phyloP scores from a whole-genome alignment of 1,140 invertebrate species.

The Hypsibius dujardini region DNA sequence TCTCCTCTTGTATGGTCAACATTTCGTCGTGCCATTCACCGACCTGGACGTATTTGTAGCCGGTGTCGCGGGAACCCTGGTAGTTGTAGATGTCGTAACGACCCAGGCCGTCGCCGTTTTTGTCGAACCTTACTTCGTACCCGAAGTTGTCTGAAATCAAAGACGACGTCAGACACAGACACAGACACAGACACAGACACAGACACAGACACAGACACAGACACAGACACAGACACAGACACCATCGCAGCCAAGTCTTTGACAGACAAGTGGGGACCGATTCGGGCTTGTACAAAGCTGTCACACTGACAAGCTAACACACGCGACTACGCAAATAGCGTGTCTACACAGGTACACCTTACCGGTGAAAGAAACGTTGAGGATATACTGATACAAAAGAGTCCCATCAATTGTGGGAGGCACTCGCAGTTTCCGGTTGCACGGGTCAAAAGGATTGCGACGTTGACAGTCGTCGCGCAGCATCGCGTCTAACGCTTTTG shows the following conservation, averaged over 20 bases:
- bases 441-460: background rate
- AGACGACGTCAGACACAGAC: background rate
- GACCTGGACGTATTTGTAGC: slow-evolving; percentile 35
- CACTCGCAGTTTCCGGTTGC: background rate
- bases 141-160: slow-evolving; percentile 42
- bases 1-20: slow-evolving; percentile 40
- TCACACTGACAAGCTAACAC: no score
- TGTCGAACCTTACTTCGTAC: slow-evolving; percentile 47
- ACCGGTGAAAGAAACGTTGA: slow-evolving; percentile 50
- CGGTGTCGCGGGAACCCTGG: slow-evolving; percentile 22
- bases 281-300: no score
- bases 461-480: slow-evolving; percentile 32
- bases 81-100: slow-evolving; percentile 25
- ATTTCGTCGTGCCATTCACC: slow-evolving; percentile 35
- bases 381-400: slow-evolving; percentile 38
- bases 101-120: slow-evolving; percentile 44
- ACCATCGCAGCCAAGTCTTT: no score
- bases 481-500: slow-evolving; percentile 50
- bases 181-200: slow-evolving; percentile 10
- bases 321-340: no score
- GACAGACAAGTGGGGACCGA: no score
- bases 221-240: no score
- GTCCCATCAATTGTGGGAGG: slow-evolving; percentile 25
- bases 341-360: slow-evolving; percentile 28
- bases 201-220: no score